These are phyloP conservation scores for Belonocnema kinseyi DNA, from an alignment of 1,140 invertebrate species.

Conservation along the genomic window DNA sequence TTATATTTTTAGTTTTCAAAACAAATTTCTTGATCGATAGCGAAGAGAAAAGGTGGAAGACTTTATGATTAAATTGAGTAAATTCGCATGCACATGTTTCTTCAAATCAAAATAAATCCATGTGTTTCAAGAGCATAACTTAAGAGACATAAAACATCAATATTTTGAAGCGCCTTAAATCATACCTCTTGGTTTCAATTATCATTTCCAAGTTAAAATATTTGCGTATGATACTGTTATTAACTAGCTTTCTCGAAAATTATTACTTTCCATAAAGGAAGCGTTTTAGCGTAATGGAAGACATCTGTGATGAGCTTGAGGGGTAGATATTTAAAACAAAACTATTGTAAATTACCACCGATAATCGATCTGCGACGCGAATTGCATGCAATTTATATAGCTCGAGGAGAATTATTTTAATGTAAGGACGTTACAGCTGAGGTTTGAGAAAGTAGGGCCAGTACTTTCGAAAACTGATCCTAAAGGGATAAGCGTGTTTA, in stretches of 20 bases:
- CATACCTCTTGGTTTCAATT: conserved; percentile 6
- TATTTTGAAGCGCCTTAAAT: conserved; percentile 10
- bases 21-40: too few relatives aligned
- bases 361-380: conserved; percentile 10
- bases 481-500: background rate
- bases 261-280: conserved; percentile 19
- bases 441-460: conserved; percentile 11
- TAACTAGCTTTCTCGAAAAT: conserved; percentile 20
- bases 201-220: background rate
- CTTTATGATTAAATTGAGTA: too few relatives aligned
- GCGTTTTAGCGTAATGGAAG: background rate
- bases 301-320: conserved; percentile 1
- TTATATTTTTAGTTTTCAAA: too few relatives aligned
- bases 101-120: background rate
- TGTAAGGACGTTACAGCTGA: conserved; percentile 1
- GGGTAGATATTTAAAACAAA: background rate
- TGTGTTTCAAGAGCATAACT: conserved; percentile 4
- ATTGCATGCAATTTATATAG: background rate
- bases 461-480: conserved; percentile 10
- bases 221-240: conserved; percentile 14
- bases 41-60: too few relatives aligned
- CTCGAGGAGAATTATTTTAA: conserved; percentile 22
- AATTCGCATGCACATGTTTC: too few relatives aligned
- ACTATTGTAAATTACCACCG: conserved; percentile 15
- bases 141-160: background rate